Base-by-base conservation (phyloP, 92 coral and sea anemone genomes). In the Heliopora coerulea region DNA sequence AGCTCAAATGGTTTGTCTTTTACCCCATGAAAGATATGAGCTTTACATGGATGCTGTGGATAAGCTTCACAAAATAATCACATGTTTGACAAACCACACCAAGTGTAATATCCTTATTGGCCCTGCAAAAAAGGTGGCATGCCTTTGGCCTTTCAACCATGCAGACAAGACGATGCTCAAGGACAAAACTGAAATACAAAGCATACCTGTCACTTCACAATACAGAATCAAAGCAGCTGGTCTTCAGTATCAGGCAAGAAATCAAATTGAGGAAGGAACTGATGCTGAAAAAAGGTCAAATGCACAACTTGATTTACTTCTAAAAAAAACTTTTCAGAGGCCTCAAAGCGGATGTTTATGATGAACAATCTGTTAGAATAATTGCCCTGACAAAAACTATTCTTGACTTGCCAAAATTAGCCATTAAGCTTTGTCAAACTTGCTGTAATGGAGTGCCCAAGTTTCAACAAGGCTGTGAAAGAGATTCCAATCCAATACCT, bases 301-400 rank as follows among this genome's bases (percentile, higher is more conserved):
- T 18, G 24, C 37, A 64, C 72, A 64, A 41, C 72, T 64, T 24
- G 31, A 64, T 52, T 37, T 40, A 23, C 72, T 64, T 23, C n/a
- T 64, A 37, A 64, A 37, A n/a, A 14, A 54, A 64, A 41, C 54
- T 64, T 64, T 19, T 37, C 72, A 64, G 31, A 24, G 72, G 72
- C 54, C 72, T 64, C 31, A 64, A 62, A 41, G 40, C 72, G n/a
- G 72, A 64, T 8, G 72, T 64, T 39, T 64, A 64, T 64, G 72
- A 64, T 64, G 72, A 41, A 64, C 72, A 64, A 64, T 64, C 72
- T 2, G 31, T 39, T 18, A 64, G 54, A 41, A 64, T 64, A 5
- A 39, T 64, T 64, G n/a, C 54, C 2, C 72, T 64, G 31, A 64
- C 72, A 64, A 40, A 64, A 17, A 64, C 54, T 1, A 41, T 64